Percentiles rank a stretch among this genome's conserved stretches.
Evolutionary conservation across 2,888 invertebrate genomes (phyloP).

Genomic region (Beris chalybata): DNA sequence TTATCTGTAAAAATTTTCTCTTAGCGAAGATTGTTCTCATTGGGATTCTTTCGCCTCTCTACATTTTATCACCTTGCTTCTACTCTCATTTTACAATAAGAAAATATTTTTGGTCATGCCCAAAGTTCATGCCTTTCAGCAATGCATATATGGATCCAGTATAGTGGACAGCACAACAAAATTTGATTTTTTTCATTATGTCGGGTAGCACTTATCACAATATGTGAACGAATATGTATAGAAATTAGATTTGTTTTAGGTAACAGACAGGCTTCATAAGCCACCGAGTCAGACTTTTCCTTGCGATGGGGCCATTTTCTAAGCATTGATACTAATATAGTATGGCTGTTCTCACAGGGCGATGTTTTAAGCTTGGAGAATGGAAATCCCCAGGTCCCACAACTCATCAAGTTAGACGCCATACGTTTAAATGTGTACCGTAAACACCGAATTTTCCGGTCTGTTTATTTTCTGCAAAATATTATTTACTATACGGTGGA

Average conservation of each 20-base stretch:
- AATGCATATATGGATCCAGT: not conserved
- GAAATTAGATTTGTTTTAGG: not conserved
- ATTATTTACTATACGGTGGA: conserved; percentile 5
- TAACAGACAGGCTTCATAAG: not conserved
- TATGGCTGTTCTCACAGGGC: not conserved
- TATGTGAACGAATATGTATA: not conserved
- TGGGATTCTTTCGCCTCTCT: not conserved
- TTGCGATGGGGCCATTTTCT: not conserved
- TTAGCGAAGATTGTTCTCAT: too few relatives aligned
- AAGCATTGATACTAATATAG: not conserved
- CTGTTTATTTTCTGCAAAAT: conserved; percentile 29
- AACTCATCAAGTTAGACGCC: conserved; percentile 26
- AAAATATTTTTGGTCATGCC: not conserved
- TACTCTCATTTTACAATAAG: not conserved
- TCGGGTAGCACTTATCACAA: conserved; percentile 18
- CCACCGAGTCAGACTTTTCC: not conserved
- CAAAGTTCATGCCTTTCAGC: not conserved
- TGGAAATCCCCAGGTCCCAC: conserved; percentile 30
- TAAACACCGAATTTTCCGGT: conserved; percentile 29
- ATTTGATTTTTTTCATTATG: conserved; percentile 33
- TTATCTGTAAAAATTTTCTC: too few relatives aligned
- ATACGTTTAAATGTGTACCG: conserved; percentile 29
- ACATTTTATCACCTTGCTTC: conserved; percentile 16
- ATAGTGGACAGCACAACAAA: conserved; percentile 1
- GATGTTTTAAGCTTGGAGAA: not conserved